Evolutionary conservation across 2,888 invertebrate species (phyloP).

Genomic region (Troides aeacus): DNA sequence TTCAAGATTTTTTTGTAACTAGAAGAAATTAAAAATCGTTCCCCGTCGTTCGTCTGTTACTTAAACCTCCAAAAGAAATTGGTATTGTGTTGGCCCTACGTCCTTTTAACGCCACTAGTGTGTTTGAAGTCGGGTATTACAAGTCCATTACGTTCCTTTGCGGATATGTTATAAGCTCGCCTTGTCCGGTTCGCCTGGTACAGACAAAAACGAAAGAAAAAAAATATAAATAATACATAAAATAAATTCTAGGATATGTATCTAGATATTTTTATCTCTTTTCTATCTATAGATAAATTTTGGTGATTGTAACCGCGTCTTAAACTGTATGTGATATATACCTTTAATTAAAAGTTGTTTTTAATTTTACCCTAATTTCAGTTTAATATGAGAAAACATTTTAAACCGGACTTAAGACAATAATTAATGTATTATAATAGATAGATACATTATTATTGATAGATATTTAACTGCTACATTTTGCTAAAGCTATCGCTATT

Average conservation of each 20-base stretch:
- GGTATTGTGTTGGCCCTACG: constrained; percentile 65
- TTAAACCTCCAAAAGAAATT: constrained; percentile 42
- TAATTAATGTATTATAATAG: too few relatives aligned
- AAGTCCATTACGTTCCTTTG: constrained; percentile 77
- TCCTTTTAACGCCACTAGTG: constrained; percentile 77
- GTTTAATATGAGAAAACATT: too few relatives aligned
- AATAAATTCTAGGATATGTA: neutral
- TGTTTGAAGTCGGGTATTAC: constrained; percentile 78
- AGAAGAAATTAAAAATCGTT: neutral
- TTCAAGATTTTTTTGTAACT: too few relatives aligned
- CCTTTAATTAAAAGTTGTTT: too few relatives aligned
- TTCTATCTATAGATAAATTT: too few relatives aligned
- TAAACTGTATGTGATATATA: too few relatives aligned
- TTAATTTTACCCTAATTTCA: too few relatives aligned
- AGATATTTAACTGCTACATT: too few relatives aligned
- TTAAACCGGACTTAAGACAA: too few relatives aligned
- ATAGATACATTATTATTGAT: too few relatives aligned
- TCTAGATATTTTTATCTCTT: neutral
- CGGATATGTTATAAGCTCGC: constrained; percentile 61
- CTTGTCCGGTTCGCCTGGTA: constrained; percentile 40
- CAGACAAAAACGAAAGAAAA: constrained; percentile 31
- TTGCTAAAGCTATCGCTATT: too few relatives aligned
- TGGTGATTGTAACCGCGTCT: too few relatives aligned
- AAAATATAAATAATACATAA: neutral
- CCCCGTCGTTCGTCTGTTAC: constrained; percentile 31